Conservation (phyloP, 2,797 vertebrate genomes). For the Characodon lateralis region DNA sequence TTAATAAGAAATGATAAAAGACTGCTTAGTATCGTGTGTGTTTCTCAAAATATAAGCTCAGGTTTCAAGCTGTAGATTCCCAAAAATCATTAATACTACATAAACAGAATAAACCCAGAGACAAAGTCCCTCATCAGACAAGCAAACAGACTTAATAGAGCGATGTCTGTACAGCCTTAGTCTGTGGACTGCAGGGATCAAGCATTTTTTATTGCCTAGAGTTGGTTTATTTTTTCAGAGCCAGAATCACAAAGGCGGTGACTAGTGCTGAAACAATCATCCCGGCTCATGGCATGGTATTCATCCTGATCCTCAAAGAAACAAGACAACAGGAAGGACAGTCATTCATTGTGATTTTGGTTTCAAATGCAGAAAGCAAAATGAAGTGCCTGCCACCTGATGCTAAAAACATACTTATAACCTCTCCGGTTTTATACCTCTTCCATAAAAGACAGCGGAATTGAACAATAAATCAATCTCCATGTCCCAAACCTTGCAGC, state of each 20-base stretch:
- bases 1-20: not conserved
- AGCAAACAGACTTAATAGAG: constrained; percentile 31
- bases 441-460: constrained; percentile 10
- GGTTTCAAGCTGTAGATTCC: constrained; percentile 22
- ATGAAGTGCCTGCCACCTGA: constrained; percentile 10
- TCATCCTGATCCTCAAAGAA: constrained; percentile 11
- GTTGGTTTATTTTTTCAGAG: constrained; percentile 51
- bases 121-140: constrained; percentile 23
- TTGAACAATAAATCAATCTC: constrained; percentile 48
- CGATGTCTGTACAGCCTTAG: constrained; percentile 37
- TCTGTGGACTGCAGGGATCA: constrained; percentile 46
- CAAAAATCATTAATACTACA: constrained; percentile 35
- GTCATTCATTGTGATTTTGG: constrained; percentile 1
- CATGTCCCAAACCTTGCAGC: constrained; percentile 28
- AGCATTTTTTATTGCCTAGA: constrained; percentile 28
- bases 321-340: not conserved
- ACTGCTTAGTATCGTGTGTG: not conserved
- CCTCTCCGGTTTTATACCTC: constrained; percentile 20
- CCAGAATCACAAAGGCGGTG: constrained; percentile 43
- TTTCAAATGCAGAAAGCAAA: constrained; percentile 14
- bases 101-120: constrained; percentile 36
- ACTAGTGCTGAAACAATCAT: constrained; percentile 32
- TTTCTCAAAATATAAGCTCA: not conserved
- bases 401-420: constrained; percentile 14
- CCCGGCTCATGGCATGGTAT: constrained; percentile 29